These are phyloP conservation scores for Anastatus disparis DNA, from an alignment of 1,140 invertebrate genomes.

Conservation along the genomic window DNA sequence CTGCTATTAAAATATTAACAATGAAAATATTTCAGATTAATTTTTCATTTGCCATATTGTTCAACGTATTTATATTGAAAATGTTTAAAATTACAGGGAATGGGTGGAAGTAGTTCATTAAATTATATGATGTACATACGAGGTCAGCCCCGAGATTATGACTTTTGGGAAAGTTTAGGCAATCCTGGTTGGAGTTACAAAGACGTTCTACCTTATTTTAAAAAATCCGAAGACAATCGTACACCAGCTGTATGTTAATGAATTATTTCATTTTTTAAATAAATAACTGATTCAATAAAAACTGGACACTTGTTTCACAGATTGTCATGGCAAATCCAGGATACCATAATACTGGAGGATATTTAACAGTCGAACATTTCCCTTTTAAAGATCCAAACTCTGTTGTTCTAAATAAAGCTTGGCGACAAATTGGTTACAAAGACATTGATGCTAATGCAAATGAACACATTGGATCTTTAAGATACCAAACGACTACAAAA, in stretches of 20 bases:
- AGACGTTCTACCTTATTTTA: conserved; percentile 81
- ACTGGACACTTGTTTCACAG: too few relatives aligned
- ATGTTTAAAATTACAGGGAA: conserved; percentile 51
- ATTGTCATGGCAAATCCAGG: conserved; percentile 68
- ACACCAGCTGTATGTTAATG: background rate
- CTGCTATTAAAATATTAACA: too few relatives aligned
- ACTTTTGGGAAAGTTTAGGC: conserved; percentile 76
- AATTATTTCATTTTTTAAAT: background rate
- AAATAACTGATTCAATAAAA: background rate
- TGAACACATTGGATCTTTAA: conserved; percentile 69
- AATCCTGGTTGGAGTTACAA: conserved; percentile 87
- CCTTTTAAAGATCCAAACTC: conserved; percentile 69
- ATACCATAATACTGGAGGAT: conserved; percentile 72
- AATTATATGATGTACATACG: conserved; percentile 81
- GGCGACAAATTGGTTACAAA: conserved; percentile 61
- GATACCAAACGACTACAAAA: conserved; percentile 73
- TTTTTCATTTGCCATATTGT: too few relatives aligned
- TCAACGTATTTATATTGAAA: too few relatives aligned
- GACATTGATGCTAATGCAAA: conserved; percentile 67
- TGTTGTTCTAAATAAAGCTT: conserved; percentile 65
- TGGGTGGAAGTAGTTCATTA: conserved; percentile 77
- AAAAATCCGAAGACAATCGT: conserved; percentile 75
- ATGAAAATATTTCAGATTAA: too few relatives aligned
- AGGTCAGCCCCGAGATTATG: conserved; percentile 74
- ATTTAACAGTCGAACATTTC: conserved; percentile 71